Evolutionary conservation across 2,113 vertebrate genomes (phyloP).

Genomic region (Gymnobelideus leadbeateri): DNA sequence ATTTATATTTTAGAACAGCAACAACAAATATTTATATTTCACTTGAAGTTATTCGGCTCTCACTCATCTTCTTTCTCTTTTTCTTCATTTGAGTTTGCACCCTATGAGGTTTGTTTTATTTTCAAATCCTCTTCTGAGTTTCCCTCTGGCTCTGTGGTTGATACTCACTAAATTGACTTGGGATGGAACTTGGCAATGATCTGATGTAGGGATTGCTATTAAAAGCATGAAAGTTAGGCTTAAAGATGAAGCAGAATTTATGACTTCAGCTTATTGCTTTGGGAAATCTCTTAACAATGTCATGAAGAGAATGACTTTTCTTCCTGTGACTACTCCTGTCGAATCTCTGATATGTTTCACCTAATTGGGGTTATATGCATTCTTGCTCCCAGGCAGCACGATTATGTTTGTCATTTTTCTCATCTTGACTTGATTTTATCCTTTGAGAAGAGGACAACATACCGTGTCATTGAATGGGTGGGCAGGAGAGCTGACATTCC

Average conservation of each 20-base stretch:
- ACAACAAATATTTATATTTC: background rate
- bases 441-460: background rate
- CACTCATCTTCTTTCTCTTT: slow-evolving; percentile 20
- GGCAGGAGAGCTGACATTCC: background rate
- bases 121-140: slow-evolving; percentile 1
- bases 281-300: slow-evolving; percentile 33
- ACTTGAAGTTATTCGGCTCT: background rate
- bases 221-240: slow-evolving; percentile 7
- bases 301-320: slow-evolving; percentile 28
- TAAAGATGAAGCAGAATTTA: slow-evolving; percentile 40
- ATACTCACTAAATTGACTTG: slow-evolving; percentile 24
- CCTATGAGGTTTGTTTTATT: slow-evolving; percentile 12
- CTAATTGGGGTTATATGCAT: background rate
- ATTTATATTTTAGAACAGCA: background rate
- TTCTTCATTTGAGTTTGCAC: slow-evolving; percentile 14
- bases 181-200: slow-evolving; percentile 10
- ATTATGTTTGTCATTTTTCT: slow-evolving; percentile 12
- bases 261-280: slow-evolving; percentile 19
- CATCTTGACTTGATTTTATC: slow-evolving; percentile 28
- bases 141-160: slow-evolving; percentile 1
- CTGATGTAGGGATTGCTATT: background rate
- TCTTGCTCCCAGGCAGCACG: background rate
- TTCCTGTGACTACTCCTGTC: background rate
- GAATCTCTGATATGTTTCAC: background rate
- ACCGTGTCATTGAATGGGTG: background rate